These are phyloP conservation scores for Myzus persicae DNA, from an alignment of 1,140 invertebrate species.

Conservation along the genomic window DNA sequence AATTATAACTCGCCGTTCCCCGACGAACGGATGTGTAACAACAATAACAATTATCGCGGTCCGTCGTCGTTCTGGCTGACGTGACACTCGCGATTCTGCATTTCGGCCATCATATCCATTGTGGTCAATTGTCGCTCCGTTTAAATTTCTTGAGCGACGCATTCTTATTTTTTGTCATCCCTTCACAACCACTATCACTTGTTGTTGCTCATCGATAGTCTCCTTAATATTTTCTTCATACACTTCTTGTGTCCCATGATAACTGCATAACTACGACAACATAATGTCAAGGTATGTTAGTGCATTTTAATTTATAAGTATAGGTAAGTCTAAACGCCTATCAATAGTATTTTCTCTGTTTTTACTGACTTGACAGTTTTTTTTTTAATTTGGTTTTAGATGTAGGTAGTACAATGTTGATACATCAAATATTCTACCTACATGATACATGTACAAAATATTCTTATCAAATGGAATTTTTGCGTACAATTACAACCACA, in stretches of 20 bases:
- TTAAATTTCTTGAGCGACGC: neutral
- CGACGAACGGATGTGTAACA: neutral
- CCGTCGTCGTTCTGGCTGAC: neutral
- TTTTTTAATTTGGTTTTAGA: neutral
- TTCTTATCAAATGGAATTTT: conserved; percentile 2
- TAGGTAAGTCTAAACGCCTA: neutral
- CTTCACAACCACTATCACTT: neutral
- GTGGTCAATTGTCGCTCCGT: neutral
- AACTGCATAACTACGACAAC: neutral
- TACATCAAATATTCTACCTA: neutral
- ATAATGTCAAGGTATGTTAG: neutral
- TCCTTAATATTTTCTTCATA: neutral
- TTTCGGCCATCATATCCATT: neutral
- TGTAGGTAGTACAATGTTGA: neutral
- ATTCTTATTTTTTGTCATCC: neutral
- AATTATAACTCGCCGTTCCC: neutral
- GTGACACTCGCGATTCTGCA: neutral
- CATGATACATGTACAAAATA: neutral
- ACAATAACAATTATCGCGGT: neutral
- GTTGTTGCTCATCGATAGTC: neutral
- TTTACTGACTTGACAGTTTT: neutral
- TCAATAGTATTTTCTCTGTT: neutral
- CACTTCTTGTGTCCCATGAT: neutral
- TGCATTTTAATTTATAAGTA: neutral
- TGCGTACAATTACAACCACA: neutral